phyloP scores from a whole-genome alignment of 1,140 invertebrate species.

The Bacillus rossius region DNA sequence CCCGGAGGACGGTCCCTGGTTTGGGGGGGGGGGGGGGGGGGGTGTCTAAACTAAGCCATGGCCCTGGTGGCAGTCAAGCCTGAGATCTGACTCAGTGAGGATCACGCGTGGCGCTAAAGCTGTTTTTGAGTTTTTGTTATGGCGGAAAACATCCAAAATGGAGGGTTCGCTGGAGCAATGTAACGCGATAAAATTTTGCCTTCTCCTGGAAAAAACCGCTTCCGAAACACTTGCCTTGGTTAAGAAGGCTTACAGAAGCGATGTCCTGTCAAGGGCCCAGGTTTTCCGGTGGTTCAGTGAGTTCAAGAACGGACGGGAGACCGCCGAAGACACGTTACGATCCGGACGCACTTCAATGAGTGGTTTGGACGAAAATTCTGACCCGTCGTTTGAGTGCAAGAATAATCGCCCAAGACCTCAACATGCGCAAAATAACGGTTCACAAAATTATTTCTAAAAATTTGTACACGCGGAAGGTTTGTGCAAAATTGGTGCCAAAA shows the following conservation, averaged over 20 bases:
- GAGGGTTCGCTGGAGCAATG: slow-evolving; percentile 9
- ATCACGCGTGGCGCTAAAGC: neutral
- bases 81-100: neutral
- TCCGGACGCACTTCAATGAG: neutral
- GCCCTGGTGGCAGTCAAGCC: too few species aligned
- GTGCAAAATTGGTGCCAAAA: too few species aligned
- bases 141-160: too few species aligned
- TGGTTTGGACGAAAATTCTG: slow-evolving; percentile 1
- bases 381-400: slow-evolving; percentile 2
- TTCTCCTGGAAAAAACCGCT: slow-evolving; percentile 18
- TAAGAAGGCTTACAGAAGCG: too few species aligned
- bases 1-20: neutral
- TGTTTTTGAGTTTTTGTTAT: slow-evolving; percentile 3
- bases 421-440: too few species aligned
- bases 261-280: too few species aligned
- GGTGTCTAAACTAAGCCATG: too few species aligned
- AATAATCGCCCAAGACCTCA: slow-evolving; percentile 2
- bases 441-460: too few species aligned
- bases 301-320: too few species aligned
- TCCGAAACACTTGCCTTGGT: slow-evolving; percentile 17
- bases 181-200: slow-evolving; percentile 19
- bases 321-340: slow-evolving; percentile 7
- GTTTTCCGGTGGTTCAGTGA: too few species aligned
- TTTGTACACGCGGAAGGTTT: too few species aligned
- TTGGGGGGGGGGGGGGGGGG: neutral